A percentile compares a stretch with the other conserved stretches of the same genome.
phyloP scores from a whole-genome alignment of 2,113 vertebrate species.

The Octodon degus region DNA sequence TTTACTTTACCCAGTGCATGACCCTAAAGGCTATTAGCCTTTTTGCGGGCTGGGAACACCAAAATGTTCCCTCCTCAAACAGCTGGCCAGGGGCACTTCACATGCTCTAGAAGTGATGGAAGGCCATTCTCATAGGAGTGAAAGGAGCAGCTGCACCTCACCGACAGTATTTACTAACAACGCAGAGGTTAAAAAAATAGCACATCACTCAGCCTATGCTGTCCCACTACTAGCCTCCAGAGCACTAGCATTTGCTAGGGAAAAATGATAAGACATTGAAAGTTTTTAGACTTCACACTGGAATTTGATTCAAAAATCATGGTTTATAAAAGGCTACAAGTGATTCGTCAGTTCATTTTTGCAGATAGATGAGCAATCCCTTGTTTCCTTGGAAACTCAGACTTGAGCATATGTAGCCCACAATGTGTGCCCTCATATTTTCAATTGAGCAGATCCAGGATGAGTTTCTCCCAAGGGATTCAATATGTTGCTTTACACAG shows the following conservation, averaged over 20 bases:
- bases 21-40: slow-evolving; percentile 34
- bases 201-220: neutral
- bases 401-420: slow-evolving; percentile 77
- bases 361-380: slow-evolving; percentile 75
- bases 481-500: slow-evolving; percentile 79
- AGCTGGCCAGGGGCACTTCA: slow-evolving; percentile 28
- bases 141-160: neutral
- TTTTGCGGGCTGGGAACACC: neutral
- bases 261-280: slow-evolving; percentile 46
- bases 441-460: slow-evolving; percentile 67
- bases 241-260: neutral
- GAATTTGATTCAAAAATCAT: slow-evolving; percentile 73
- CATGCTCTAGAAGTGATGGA: neutral
- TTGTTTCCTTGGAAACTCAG: slow-evolving; percentile 86
- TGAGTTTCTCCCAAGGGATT: slow-evolving; percentile 77
- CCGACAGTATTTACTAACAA: neutral
- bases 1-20: slow-evolving; percentile 20
- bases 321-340: slow-evolving; percentile 64
- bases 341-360: slow-evolving; percentile 78
- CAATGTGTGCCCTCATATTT: slow-evolving; percentile 75
- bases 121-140: neutral
- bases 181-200: neutral
- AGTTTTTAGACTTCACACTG: slow-evolving; percentile 61
- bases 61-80: slow-evolving; percentile 39
- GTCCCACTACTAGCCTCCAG: neutral